Base-by-base conservation (phyloP, 2,113 vertebrate species). In the Muntiacus muntjak region DNA sequence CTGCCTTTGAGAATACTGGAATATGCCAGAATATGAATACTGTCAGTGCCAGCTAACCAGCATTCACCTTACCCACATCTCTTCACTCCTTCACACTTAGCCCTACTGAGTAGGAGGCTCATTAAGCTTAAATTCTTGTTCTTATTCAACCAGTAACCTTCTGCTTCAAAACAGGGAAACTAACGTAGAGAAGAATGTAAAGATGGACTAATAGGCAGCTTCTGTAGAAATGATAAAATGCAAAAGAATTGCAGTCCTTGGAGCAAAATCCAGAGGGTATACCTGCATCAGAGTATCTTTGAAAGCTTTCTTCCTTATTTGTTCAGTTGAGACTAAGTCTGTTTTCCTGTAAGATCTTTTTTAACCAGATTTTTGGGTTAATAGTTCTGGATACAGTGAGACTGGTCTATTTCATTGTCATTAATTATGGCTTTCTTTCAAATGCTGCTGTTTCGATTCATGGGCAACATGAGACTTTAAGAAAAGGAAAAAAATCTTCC, bases 1-100 rank as follows among this genome's bases (percentile, higher is more conserved):
- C 91, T 74, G 30, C 57, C 84, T 97, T 95, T 78, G 52, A 89
- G 78, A 97, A 81, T 50, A 33, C 8, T 95, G 94, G 62, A 71
- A 92, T 45, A 45, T 45, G 43, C 43, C 43, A 45, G 43, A 45
- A 45, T 45, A 45, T 45, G 43, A 45, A 45, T 45, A 45, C 43
- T 36, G 60, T 47, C 67, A 57, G 86, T 54, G 84, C 91, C n/a
- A 47, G 91, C 83, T 95, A 33, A 86, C 40, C 62, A 43, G 33
- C 57, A 25, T 47, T 81, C 87, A 85, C 94, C 94, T 97, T 62
- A 50, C 15, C 43, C 55, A 26, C 2, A 25, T 12, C 55, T 84
- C n/a, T 71, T 45, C 36, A 50, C 33, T 62, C 60, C 33, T 40
- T 50, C 17, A 76, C 8, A 26, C 67, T 26, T 47, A 23, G 17